Percentiles rank a stretch among this genome's conserved stretches.
phyloP scores from a whole-genome alignment of 1,140 invertebrate genomes.

The Philotrypesis tridentata region DNA sequence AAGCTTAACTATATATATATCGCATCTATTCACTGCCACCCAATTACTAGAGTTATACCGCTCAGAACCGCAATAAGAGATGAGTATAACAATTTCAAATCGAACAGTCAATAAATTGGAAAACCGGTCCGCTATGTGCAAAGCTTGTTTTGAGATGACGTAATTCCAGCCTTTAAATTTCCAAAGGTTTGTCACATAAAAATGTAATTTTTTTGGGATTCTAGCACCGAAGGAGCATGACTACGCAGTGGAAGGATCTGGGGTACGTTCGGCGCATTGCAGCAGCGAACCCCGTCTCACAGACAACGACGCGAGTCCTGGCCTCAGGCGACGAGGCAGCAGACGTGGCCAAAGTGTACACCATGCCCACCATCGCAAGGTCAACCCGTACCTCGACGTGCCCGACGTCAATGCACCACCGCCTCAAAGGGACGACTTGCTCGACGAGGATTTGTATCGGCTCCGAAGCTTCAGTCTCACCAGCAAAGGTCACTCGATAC shows the following conservation, averaged over 20 bases:
- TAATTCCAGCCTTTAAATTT: no score
- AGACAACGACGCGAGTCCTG: conserved; percentile 75
- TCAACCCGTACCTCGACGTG: conserved; percentile 87
- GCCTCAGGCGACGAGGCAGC: conserved; percentile 74
- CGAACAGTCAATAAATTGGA: no score
- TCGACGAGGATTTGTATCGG: conserved; percentile 87
- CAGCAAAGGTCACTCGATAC: conserved; percentile 82
- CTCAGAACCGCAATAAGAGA: no score
- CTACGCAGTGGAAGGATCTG: conserved; percentile 68
- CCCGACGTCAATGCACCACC: conserved; percentile 73
- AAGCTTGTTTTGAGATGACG: no score
- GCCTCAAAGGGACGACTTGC: conserved; percentile 72
- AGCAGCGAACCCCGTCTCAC: conserved; percentile 76
- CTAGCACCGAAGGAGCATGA: conserved; percentile 69
- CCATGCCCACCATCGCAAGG: conserved; percentile 75
- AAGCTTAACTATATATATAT: no score
- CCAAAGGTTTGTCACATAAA: not conserved
- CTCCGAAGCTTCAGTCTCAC: conserved; percentile 92
- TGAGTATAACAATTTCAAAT: no score
- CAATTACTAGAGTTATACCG: no score
- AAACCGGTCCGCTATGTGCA: no score
- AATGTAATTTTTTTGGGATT: conserved; percentile 34
- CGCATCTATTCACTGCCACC: no score
- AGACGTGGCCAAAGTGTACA: conserved; percentile 74
- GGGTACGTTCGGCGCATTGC: conserved; percentile 72